Percentiles rank a stretch among this genome's conserved stretches.
Evolutionary conservation across 2,888 invertebrate genomes (phyloP).

Genomic region (Prosopocoilus inquinatus): DNA sequence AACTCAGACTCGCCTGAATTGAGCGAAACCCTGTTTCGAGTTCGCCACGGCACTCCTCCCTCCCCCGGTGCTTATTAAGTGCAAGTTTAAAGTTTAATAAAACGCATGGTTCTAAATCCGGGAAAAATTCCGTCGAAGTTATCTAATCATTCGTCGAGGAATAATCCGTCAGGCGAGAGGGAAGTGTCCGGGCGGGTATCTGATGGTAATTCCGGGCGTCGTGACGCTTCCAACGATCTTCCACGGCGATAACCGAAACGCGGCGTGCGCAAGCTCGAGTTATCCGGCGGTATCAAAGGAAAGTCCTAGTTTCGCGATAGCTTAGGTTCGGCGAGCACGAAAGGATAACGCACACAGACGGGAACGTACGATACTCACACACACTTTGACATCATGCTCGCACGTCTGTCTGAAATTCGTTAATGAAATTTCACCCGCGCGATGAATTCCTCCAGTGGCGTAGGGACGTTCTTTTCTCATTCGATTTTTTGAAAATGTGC

Average conservation of each 20-base stretch:
- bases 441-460: too few relatives aligned
- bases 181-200: conserved; percentile 25
- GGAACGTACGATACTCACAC: conserved; percentile 16
- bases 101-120: background rate
- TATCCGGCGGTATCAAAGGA: conserved; percentile 23
- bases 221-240: conserved; percentile 22
- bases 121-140: background rate
- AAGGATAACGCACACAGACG: conserved; percentile 4
- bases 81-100: too few relatives aligned
- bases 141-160: background rate
- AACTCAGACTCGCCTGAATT: too few relatives aligned
- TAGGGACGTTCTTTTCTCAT: too few relatives aligned
- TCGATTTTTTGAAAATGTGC: too few relatives aligned
- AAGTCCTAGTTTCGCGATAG: conserved; percentile 25
- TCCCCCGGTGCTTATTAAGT: too few relatives aligned
- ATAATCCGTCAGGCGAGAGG: conserved; percentile 22
- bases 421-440: background rate
- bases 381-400: conserved; percentile 7
- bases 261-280: conserved; percentile 28
- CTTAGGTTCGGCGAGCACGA: conserved; percentile 15
- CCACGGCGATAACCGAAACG: conserved; percentile 19
- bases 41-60: too few relatives aligned
- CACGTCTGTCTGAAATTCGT: background rate
- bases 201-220: conserved; percentile 24
- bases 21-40: too few relatives aligned